Percentiles rank a stretch among this genome's conserved stretches.
Conservation (phyloP, 2,797 vertebrate genomes). For the Microchirus variegatus region DNA sequence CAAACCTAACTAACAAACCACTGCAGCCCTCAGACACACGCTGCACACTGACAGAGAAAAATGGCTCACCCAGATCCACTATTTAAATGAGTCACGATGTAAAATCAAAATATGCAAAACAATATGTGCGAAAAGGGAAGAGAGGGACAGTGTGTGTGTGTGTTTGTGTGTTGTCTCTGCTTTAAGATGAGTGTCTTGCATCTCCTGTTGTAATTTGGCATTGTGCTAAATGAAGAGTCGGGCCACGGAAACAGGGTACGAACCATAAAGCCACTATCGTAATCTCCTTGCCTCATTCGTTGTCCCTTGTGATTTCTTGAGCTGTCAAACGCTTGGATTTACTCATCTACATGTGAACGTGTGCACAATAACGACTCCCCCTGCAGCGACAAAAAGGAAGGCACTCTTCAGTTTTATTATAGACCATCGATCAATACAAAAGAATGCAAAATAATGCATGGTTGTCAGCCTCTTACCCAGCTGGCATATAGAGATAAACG, state of each 20-base stretch:
- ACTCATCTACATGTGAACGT: not conserved
- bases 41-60: slow-evolving; percentile 12
- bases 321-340: not conserved
- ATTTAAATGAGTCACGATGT: slow-evolving; percentile 19
- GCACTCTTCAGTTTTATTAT: not conserved
- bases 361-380: too few species aligned
- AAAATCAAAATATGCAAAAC: slow-evolving; percentile 28
- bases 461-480: too few species aligned
- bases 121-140: not conserved
- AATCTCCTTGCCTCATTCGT: not conserved
- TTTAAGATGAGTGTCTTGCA: slow-evolving; percentile 9
- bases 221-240: slow-evolving; percentile 15
- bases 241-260: not conserved
- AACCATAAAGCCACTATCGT: slow-evolving; percentile 4
- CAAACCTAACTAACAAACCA: slow-evolving; percentile 39
- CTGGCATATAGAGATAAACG: too few species aligned
- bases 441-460: too few species aligned
- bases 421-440: too few species aligned
- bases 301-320: not conserved
- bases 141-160: not conserved
- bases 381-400: not conserved
- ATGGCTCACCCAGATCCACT: slow-evolving; percentile 15
- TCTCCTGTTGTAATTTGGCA: slow-evolving; percentile 14
- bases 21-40: slow-evolving; percentile 19
- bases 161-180: slow-evolving; percentile 7